Conservation (phyloP, 1,140 invertebrate species). For the Neelides sp. region DNA sequence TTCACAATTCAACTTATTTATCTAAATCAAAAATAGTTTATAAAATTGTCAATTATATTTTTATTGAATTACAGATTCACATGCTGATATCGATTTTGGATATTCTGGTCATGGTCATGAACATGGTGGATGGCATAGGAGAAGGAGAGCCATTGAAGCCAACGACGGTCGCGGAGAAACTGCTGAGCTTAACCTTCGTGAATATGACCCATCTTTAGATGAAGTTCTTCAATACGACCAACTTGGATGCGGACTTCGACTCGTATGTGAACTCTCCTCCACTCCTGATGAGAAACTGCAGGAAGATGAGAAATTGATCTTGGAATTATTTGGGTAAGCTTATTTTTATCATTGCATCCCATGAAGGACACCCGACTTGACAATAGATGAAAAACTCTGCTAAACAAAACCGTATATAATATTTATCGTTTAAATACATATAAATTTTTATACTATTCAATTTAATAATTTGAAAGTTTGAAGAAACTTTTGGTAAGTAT, state of each 20-base stretch:
- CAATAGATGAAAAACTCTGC: too few relatives aligned
- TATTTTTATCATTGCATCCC: too few relatives aligned
- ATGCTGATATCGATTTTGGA: not conserved
- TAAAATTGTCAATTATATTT: not conserved
- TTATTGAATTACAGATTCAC: not conserved
- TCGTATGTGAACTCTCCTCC: constrained; percentile 33
- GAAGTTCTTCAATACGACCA: constrained; percentile 30
- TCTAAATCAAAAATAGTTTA: not conserved
- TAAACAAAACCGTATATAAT: too few relatives aligned
- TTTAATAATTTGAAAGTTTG: too few relatives aligned
- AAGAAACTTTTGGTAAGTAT: too few relatives aligned
- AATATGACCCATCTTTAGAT: constrained; percentile 25
- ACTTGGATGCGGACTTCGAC: constrained; percentile 32
- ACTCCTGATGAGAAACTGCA: constrained; percentile 17
- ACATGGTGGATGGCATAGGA: constrained; percentile 1
- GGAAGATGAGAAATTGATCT: constrained; percentile 32
- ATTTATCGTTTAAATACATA: too few relatives aligned
- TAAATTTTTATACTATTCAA: too few relatives aligned
- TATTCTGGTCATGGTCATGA: constrained; percentile 4
- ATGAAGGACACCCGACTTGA: too few relatives aligned
- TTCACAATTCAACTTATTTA: too few relatives aligned
- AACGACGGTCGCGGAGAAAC: too few relatives aligned
- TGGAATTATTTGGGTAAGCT: constrained; percentile 32
- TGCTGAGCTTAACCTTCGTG: not conserved
- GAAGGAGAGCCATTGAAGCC: not conserved